These are phyloP conservation scores for Myripristis murdjan DNA, from an alignment of 2,797 vertebrate species.

Conservation along the genomic window DNA sequence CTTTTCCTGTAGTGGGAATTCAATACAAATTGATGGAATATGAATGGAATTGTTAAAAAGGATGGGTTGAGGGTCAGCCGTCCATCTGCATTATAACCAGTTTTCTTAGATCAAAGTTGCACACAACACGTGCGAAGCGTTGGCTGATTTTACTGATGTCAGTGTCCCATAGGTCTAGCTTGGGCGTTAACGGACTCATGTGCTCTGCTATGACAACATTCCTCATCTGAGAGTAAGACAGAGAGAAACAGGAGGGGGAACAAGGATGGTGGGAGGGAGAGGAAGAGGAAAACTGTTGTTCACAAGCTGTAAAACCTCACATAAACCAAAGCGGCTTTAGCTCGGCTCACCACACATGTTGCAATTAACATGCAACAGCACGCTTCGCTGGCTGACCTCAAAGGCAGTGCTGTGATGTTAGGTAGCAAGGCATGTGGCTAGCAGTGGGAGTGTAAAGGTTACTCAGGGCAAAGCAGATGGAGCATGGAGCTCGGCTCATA, in stretches of 20 bases:
- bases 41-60: constrained; percentile 4
- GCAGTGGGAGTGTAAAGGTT: constrained; percentile 68
- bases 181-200: constrained; percentile 76
- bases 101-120: constrained; percentile 16
- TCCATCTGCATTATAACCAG: background rate
- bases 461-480: constrained; percentile 53
- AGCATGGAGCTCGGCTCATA: constrained; percentile 56
- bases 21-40: constrained; percentile 28
- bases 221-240: constrained; percentile 45
- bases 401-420: constrained; percentile 70
- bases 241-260: background rate
- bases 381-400: constrained; percentile 67
- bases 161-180: constrained; percentile 66
- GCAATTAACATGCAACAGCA: constrained; percentile 77
- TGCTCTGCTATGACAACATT: constrained; percentile 73
- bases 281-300: constrained; percentile 60
- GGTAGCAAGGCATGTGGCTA: constrained; percentile 69
- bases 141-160: constrained; percentile 69
- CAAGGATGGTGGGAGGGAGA: constrained; percentile 8
- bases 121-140: constrained; percentile 46
- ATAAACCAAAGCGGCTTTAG: constrained; percentile 66
- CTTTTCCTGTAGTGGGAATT: constrained; percentile 18
- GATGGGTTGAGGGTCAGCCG: background rate
- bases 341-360: constrained; percentile 74
- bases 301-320: constrained; percentile 71